Percentiles rank a stretch among this genome's conserved stretches.
phyloP scores from a whole-genome alignment of 2,888 invertebrate species.

The Antitype chi region DNA sequence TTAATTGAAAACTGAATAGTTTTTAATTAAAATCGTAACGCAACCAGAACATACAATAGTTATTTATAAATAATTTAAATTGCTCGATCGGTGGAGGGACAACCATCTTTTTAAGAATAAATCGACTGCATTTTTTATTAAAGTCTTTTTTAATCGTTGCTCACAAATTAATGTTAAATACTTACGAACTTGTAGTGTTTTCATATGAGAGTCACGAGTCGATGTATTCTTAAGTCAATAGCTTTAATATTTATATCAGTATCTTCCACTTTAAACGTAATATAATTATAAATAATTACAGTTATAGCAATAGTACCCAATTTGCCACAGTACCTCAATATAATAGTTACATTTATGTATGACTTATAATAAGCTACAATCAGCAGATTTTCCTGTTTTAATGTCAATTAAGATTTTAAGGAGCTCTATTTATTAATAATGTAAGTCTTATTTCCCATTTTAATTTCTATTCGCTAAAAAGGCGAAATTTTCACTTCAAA shows the following conservation, averaged over 20 bases:
- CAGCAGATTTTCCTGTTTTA: conserved; percentile 73
- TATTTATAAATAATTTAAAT: conserved; percentile 84
- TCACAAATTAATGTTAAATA: conserved; percentile 61
- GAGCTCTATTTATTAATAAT: conserved; percentile 61
- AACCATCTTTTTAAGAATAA: conserved; percentile 77
- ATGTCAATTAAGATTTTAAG: conserved; percentile 65
- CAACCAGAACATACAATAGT: conserved; percentile 87
- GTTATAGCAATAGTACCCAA: conserved; percentile 87
- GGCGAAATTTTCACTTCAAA: conserved; percentile 47
- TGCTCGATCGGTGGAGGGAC: conserved; percentile 80
- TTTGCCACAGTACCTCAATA: conserved; percentile 89
- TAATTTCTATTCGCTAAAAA: conserved; percentile 23
- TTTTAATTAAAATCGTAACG: conserved; percentile 61
- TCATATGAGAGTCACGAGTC: conserved; percentile 68
- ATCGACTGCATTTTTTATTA: conserved; percentile 76
- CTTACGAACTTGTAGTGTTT: conserved; percentile 49
- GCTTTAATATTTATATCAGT: conserved; percentile 89
- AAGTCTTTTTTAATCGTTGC: conserved; percentile 64
- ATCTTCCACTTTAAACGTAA: conserved; percentile 87
- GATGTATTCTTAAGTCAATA: conserved; percentile 86
- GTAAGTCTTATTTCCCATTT: conserved; percentile 56
- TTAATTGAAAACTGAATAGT: conserved; percentile 52
- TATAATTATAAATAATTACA: conserved; percentile 77
- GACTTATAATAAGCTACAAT: conserved; percentile 72
- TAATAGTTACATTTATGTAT: conserved; percentile 81